Evolutionary conservation across 2,888 invertebrate genomes (phyloP).

Genomic region (Caenorhabditis virilis): DNA sequence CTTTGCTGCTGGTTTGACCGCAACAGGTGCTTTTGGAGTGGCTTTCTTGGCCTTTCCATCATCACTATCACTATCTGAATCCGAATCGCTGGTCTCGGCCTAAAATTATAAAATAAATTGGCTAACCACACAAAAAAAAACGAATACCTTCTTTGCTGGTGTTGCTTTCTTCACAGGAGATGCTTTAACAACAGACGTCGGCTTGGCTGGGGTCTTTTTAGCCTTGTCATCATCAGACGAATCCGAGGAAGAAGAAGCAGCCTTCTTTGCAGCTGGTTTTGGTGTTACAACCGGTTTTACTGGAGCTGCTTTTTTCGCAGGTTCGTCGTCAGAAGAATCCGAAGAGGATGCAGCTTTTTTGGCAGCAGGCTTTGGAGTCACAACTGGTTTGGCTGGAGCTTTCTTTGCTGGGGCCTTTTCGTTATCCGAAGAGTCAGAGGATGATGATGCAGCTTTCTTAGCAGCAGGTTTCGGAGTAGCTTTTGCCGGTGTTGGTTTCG

Average conservation of each 20-base stretch:
- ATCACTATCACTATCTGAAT: conserved; percentile 4
- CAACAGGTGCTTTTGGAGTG: conserved; percentile 10
- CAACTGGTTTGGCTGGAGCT: conserved; percentile 9
- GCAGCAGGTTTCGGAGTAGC: conserved; percentile 9
- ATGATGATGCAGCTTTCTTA: conserved; percentile 37
- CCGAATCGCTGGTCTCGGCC: not conserved
- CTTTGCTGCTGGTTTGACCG: conserved; percentile 4
- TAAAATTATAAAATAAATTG: not conserved
- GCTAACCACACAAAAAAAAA: conserved; percentile 2
- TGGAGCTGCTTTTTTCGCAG: conserved; percentile 6
- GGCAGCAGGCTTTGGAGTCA: conserved; percentile 5
- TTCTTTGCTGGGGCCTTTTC: conserved; percentile 5
- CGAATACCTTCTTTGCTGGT: not conserved
- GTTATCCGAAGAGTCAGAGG: conserved; percentile 36
- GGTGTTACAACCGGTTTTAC: conserved; percentile 3
- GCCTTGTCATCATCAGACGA: conserved; percentile 23
- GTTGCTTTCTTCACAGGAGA: conserved; percentile 17
- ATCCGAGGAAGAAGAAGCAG: conserved; percentile 12
- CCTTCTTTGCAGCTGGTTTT: conserved; percentile 15
- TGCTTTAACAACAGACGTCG: conserved; percentile 9
- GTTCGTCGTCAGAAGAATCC: conserved; percentile 22
- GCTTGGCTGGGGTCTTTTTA: conserved; percentile 18
- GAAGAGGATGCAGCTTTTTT: conserved; percentile 9
- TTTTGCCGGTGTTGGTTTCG: not conserved
- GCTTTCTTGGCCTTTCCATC: conserved; percentile 31